Evolutionary conservation across 2,888 invertebrate species (phyloP).

Genomic region (Vesta saturnalis): DNA sequence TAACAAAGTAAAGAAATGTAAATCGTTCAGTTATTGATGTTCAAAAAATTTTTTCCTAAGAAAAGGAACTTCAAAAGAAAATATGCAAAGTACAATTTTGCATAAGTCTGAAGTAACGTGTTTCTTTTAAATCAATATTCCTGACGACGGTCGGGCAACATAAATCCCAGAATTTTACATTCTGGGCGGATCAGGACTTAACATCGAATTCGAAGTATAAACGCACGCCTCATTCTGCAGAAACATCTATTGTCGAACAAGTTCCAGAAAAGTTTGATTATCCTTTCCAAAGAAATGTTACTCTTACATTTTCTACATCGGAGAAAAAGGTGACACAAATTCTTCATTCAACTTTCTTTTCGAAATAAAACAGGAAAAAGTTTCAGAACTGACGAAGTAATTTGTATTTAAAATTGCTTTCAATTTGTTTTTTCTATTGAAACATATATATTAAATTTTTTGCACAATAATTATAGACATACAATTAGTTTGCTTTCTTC

Average conservation of each 20-base stretch:
- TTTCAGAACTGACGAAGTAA: slow-evolving; percentile 6
- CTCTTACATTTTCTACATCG: slow-evolving; percentile 30
- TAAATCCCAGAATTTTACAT: slow-evolving; percentile 50
- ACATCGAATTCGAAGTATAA: slow-evolving; percentile 43
- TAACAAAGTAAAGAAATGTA: slow-evolving; percentile 40
- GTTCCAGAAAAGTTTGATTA: slow-evolving; percentile 42
- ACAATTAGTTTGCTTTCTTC: background rate
- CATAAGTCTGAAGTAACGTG: slow-evolving; percentile 42
- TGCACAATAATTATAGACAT: too few relatives aligned
- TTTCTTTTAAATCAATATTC: slow-evolving; percentile 51
- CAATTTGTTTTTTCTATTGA: background rate
- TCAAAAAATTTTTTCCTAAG: slow-evolving; percentile 36
- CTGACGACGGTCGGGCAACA: slow-evolving; percentile 45
- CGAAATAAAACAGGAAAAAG: slow-evolving; percentile 15
- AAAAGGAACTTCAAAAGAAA: slow-evolving; percentile 38
- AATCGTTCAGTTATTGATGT: slow-evolving; percentile 38
- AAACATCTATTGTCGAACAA: slow-evolving; percentile 43
- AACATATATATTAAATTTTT: background rate
- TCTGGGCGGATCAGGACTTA: slow-evolving; percentile 46
- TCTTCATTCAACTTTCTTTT: slow-evolving; percentile 18
- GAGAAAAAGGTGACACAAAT: slow-evolving; percentile 32
- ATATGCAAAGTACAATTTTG: slow-evolving; percentile 42
- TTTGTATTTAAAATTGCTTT: slow-evolving; percentile 10
- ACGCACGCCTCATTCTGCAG: slow-evolving; percentile 37
- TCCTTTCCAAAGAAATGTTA: slow-evolving; percentile 35